Conservation (phyloP, 2,797 vertebrate genomes). For the Carapus acus region DNA sequence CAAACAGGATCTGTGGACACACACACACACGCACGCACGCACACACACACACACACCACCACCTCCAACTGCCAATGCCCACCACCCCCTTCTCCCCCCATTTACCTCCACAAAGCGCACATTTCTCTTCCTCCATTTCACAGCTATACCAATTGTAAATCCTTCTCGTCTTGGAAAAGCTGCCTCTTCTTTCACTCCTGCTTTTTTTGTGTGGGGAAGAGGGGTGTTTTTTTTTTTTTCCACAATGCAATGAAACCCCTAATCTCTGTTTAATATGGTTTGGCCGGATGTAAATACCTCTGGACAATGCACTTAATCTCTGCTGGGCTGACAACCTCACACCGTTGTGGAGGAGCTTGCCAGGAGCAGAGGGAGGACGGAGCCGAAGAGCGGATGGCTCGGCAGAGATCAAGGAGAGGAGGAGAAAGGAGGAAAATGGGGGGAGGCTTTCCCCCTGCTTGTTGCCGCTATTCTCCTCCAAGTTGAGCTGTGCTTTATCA, state of each 20-base stretch:
- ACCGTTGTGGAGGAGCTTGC: conserved; percentile 52
- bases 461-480: conserved; percentile 60
- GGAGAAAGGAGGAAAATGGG: conserved; percentile 21
- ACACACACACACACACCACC: too few relatives aligned
- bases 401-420: conserved; percentile 50
- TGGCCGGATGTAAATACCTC: conserved; percentile 81
- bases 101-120: conserved; percentile 39
- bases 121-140: conserved; percentile 73
- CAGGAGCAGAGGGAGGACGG: conserved; percentile 41
- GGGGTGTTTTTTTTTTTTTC: conserved; percentile 25
- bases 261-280: conserved; percentile 83
- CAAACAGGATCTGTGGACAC: conserved; percentile 62
- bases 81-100: conserved; percentile 1
- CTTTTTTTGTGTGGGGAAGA: too few relatives aligned
- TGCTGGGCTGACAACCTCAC: conserved; percentile 70
- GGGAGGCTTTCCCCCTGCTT: conserved; percentile 51
- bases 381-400: conserved; percentile 47
- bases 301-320: conserved; percentile 79
- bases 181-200: conserved; percentile 34
- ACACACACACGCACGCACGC: too few relatives aligned
- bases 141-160: conserved; percentile 68
- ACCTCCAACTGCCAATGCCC: conserved; percentile 9
- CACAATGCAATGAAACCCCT: conserved; percentile 55
- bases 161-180: conserved; percentile 57
- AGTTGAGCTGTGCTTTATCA: conserved; percentile 59